phyloP scores from a whole-genome alignment of 2,797 vertebrate genomes.

The Amblyraja radiata region DNA sequence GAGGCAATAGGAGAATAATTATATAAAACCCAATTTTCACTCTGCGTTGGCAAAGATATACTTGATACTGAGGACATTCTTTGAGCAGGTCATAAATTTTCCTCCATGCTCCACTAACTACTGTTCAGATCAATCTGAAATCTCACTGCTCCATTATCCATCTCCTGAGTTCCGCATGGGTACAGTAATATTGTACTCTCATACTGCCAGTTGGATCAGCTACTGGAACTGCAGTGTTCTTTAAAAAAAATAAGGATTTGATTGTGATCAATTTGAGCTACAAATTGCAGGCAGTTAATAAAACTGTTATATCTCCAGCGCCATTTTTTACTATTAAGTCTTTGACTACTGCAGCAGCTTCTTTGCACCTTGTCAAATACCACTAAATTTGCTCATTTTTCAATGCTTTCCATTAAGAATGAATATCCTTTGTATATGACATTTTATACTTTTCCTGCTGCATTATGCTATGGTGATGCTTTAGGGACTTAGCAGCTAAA shows the following conservation, averaged over 20 bases:
- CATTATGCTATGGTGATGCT: background rate
- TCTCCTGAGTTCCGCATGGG: slow-evolving; percentile 52
- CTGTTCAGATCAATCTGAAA: slow-evolving; percentile 59
- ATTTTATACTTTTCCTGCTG: background rate
- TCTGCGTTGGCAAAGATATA: slow-evolving; percentile 49
- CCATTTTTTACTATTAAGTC: slow-evolving; percentile 30
- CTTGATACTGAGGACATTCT: slow-evolving; percentile 43
- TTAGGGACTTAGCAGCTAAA: background rate
- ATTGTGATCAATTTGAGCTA: slow-evolving; percentile 34
- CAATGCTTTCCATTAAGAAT: slow-evolving; percentile 25
- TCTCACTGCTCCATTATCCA: slow-evolving; percentile 53
- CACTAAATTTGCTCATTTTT: slow-evolving; percentile 22
- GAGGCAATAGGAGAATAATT: slow-evolving; percentile 24
- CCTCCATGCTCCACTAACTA: slow-evolving; percentile 51
- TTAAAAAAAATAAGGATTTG: slow-evolving; percentile 13
- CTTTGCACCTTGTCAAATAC: slow-evolving; percentile 24
- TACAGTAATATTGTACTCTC: slow-evolving; percentile 57
- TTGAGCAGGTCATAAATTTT: slow-evolving; percentile 51
- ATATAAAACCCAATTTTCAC: slow-evolving; percentile 40
- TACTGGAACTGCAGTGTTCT: slow-evolving; percentile 12
- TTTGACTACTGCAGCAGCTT: slow-evolving; percentile 12
- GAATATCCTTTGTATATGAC: slow-evolving; percentile 22
- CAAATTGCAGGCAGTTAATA: slow-evolving; percentile 32
- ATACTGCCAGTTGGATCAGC: slow-evolving; percentile 1
- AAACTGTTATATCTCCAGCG: slow-evolving; percentile 17